Evolutionary conservation across 1,140 invertebrate species (phyloP), one percentile per base, ranked within the genome.

Genomic region (Trigoniulus corallinus): DNA sequence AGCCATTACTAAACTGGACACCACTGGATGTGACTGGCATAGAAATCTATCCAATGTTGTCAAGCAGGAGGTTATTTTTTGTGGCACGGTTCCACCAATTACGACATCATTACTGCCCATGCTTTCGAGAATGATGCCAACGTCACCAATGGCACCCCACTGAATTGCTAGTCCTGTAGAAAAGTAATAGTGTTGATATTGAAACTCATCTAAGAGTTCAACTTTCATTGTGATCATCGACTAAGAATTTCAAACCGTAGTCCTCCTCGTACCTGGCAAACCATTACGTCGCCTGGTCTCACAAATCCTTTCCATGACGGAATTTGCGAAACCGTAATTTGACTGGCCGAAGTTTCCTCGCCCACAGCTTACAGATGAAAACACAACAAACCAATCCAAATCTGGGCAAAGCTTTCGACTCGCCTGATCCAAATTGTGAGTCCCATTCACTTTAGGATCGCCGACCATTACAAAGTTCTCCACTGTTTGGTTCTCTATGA

Each of bases 131-230:
- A 96, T 77, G 22, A 97, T 69, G 51, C 93, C 94, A 21, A 97
- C 94, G 67, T 98, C 93, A 54, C 89, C 93, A 60, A 98, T 88
- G 39, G 91, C 91, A 57, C 94, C 94, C 92, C 93, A 98, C 66
- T 98, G 93, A 55, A 98, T 88, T 22, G 92, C 88, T 18, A 93
- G 60, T 54, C 69, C 74, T 61, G 56, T 50, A 25, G 7, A 7
- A 20, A 7, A 10, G 4, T 4, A 15, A 34, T 7, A 34, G 29
- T 7, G 15, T 7, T 7, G 7, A 34, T 7, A 34, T 15, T 7
- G 7, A 15, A 34, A 34, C 29, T 15, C 7, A 15, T 34, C 7
- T 7, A 34, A 7, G 7, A 34, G 29, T 34, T 15, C 15, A 7
- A 7, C 15, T 34, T 34, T 15, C 7, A 7, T 34, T 34, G 29